phyloP scores from a whole-genome alignment of 2,113 vertebrate genomes.

The Callipepla squamata region DNA sequence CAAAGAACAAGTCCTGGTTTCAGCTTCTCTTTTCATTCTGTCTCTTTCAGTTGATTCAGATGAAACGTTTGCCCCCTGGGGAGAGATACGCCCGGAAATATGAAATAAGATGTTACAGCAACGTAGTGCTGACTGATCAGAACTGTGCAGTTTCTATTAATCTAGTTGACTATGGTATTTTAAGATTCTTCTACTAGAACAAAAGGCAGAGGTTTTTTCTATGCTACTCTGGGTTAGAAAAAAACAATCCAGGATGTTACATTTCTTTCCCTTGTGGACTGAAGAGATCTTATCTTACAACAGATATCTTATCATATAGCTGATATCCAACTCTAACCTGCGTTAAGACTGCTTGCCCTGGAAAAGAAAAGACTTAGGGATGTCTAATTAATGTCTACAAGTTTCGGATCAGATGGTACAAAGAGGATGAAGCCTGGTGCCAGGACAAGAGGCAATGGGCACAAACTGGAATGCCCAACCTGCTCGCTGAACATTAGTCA shows the following conservation, averaged over 20 bases:
- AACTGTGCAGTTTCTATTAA: not conserved
- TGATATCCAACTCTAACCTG: not conserved
- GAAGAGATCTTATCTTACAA: not conserved
- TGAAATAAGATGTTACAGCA: not conserved
- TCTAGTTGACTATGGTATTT: not conserved
- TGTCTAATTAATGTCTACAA: not conserved
- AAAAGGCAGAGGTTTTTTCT: not conserved
- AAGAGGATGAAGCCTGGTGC: not conserved
- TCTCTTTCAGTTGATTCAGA: not conserved
- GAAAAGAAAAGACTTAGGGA: not conserved
- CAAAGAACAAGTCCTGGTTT: not conserved
- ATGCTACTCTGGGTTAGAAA: not conserved
- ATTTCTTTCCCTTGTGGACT: not conserved
- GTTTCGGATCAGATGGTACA: not conserved
- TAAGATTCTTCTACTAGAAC: not conserved
- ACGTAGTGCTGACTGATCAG: not conserved
- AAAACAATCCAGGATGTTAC: not conserved
- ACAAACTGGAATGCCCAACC: not conserved
- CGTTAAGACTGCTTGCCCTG: not conserved
- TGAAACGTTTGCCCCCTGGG: slow-evolving; percentile 1
- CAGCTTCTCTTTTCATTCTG: not conserved
- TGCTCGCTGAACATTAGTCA: not conserved
- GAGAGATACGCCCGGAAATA: not conserved
- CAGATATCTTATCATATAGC: not conserved
- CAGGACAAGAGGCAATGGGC: not conserved